Evolutionary conservation across 1,140 invertebrate genomes (phyloP).

Genomic region (Alviniconcha marisindica): DNA sequence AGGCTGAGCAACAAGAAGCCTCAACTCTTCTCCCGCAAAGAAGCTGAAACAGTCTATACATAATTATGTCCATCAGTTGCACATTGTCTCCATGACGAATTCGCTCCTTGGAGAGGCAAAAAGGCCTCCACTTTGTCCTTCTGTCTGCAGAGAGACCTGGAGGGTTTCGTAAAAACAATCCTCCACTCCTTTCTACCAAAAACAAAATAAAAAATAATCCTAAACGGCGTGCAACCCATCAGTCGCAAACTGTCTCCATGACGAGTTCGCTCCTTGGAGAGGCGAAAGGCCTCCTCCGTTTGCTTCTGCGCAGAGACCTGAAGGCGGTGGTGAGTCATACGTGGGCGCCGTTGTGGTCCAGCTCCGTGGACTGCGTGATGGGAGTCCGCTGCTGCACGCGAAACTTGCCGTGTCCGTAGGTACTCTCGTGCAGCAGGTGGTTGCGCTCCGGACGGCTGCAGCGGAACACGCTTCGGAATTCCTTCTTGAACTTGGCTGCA

Average conservation of each 20-base stretch:
- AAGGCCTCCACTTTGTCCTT: background rate
- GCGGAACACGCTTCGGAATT: conserved; percentile 39
- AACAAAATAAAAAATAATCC: background rate
- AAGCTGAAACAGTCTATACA: background rate
- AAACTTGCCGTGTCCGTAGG: conserved; percentile 32
- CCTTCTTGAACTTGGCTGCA: conserved; percentile 42
- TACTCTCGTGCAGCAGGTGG: conserved; percentile 41
- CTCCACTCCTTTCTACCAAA: background rate
- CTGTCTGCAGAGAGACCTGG: background rate
- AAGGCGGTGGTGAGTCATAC: background rate
- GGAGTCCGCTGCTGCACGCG: conserved; percentile 30
- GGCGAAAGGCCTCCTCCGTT: background rate
- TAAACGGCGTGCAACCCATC: too few relatives aligned
- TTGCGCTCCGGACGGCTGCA: conserved; percentile 5
- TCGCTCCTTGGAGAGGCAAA: background rate
- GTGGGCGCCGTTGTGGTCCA: conserved; percentile 36
- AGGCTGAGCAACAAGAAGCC: background rate
- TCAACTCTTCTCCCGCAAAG: background rate
- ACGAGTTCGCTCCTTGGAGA: background rate
- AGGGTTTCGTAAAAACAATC: background rate
- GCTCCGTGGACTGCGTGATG: conserved; percentile 33
- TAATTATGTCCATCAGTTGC: too few relatives aligned
- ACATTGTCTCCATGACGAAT: background rate
- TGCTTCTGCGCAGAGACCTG: too few relatives aligned
- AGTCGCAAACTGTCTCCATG: background rate